Evolutionary conservation across 2,888 invertebrate genomes (phyloP), one percentile per base, ranked within the genome.

Genomic region (Ichneumoninae sp.): DNA sequence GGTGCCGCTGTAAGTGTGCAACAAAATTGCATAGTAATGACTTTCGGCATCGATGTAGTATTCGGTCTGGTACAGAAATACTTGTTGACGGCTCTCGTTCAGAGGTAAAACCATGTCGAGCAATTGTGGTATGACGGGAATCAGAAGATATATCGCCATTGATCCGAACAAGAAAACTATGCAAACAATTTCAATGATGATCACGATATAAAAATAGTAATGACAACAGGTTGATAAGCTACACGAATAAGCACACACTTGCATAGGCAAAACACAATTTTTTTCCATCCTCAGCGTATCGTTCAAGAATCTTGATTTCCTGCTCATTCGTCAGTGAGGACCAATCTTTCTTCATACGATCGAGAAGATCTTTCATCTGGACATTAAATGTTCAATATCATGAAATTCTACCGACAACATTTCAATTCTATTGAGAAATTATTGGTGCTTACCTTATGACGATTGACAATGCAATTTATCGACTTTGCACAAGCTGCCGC

Each of bases 1-100:
- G 7, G 44, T 69, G 10, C 57, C 77, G 1, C 54, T 36, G 71
- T 76, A 76, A n/a, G 76, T 77, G 57, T 82, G 81, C 40, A 82
- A 54, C 22, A 54, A 13, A 44, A 82, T 82, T 16, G 70, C 50
- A 33, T 62, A 71, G 33, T 54, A 71, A 71, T 79, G 71, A n/a
- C 50, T 8, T n/a, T 62, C 66, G 33, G 62, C 65, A 52, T 79
- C 65, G 4, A 79, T 62, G 16, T 33, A 79, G 62, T 71, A 79
- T 52, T 71, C 60, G 22, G 71, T 79, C 8, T 62, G 62, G 13
- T 71, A 52, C 8, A 71, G 62, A 71, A 36, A 71, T 16, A 40
- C 8, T 19, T 19, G 60, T 1, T 47, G 79, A n/a, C 79, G 71
- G 52, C 65, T 65, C 71, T 65, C 71, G 54, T 79, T 79, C 10